Percentiles rank a stretch among this genome's conserved stretches.
These are phyloP conservation scores for Petrolisthes cinctipes DNA, from an alignment of 2,888 invertebrate species.

Conservation along the genomic window DNA sequence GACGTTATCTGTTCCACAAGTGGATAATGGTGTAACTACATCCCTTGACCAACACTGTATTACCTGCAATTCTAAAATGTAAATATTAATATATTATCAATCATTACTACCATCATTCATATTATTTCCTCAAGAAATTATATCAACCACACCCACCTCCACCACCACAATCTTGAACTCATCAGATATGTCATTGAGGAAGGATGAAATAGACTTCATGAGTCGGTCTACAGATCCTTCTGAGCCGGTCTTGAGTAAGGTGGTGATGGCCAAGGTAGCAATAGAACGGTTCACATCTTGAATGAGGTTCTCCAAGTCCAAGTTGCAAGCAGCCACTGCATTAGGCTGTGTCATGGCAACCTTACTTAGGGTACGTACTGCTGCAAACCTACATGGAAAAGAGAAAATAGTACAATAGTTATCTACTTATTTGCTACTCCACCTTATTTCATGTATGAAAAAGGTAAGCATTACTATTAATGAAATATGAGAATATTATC, in stretches of 20 bases:
- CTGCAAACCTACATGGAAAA: slow-evolving; percentile 78
- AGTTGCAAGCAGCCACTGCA: slow-evolving; percentile 96
- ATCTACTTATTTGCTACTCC: too few relatives aligned
- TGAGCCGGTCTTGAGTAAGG: slow-evolving; percentile 96
- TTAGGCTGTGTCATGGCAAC: slow-evolving; percentile 96
- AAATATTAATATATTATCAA: too few relatives aligned
- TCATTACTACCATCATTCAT: neutral
- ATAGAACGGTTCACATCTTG: slow-evolving; percentile 98
- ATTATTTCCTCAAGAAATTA: neutral
- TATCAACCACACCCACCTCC: slow-evolving; percentile 79
- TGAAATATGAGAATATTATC: too few relatives aligned
- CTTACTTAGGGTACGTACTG: slow-evolving; percentile 94
- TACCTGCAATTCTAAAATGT: too few relatives aligned
- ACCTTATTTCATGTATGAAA: too few relatives aligned
- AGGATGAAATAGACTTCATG: slow-evolving; percentile 99
- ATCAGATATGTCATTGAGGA: slow-evolving; percentile 98
- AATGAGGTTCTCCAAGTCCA: slow-evolving; percentile 97
- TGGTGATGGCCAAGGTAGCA: slow-evolving; percentile 98
- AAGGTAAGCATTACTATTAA: too few relatives aligned
- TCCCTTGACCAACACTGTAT: too few relatives aligned
- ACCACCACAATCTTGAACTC: slow-evolving; percentile 99
- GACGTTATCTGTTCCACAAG: too few relatives aligned
- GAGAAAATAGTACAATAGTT: too few relatives aligned
- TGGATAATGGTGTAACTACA: too few relatives aligned
- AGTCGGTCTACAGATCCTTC: slow-evolving; percentile 97